phyloP scores from a whole-genome alignment of 2,888 invertebrate genomes.

The Metellina segmentata region DNA sequence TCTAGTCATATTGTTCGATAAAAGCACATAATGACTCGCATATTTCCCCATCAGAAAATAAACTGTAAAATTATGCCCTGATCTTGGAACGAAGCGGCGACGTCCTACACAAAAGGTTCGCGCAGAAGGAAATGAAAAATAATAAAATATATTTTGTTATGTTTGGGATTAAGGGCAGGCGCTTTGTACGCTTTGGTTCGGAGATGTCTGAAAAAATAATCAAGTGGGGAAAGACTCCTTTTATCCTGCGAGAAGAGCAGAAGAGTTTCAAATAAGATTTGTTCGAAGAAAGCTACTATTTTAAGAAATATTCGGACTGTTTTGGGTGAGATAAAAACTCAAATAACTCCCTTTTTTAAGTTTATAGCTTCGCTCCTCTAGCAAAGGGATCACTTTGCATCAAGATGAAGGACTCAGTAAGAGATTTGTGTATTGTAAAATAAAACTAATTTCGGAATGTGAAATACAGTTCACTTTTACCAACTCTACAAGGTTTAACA shows the following conservation, averaged over 20 bases:
- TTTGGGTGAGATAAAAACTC: constrained; percentile 30
- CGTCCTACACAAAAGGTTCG: constrained; percentile 17
- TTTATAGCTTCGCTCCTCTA: not conserved
- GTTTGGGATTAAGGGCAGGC: constrained; percentile 31
- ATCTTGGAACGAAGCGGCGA: constrained; percentile 11
- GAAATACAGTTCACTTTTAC: no score
- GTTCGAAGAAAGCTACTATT: constrained; percentile 36
- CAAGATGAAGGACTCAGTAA: not conserved
- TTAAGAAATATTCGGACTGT: constrained; percentile 13
- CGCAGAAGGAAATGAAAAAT: constrained; percentile 22
- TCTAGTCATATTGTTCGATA: constrained; percentile 27
- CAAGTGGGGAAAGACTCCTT: constrained; percentile 23
- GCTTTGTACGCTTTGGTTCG: constrained; percentile 11
- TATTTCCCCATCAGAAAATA: constrained; percentile 30
- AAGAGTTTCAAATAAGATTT: constrained; percentile 40
- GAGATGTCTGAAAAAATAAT: constrained; percentile 7
- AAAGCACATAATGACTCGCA: constrained; percentile 37
- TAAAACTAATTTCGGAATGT: no score
- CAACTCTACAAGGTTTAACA: no score
- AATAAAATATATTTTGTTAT: constrained; percentile 37
- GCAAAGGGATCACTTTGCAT: not conserved
- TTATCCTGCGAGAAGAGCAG: not conserved
- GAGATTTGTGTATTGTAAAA: no score
- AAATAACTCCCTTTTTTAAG: not conserved
- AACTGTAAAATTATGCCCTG: constrained; percentile 32